These are phyloP conservation scores for Phanerotoma sp. DNA, from an alignment of 2,888 invertebrate genomes.

Conservation along the genomic window DNA sequence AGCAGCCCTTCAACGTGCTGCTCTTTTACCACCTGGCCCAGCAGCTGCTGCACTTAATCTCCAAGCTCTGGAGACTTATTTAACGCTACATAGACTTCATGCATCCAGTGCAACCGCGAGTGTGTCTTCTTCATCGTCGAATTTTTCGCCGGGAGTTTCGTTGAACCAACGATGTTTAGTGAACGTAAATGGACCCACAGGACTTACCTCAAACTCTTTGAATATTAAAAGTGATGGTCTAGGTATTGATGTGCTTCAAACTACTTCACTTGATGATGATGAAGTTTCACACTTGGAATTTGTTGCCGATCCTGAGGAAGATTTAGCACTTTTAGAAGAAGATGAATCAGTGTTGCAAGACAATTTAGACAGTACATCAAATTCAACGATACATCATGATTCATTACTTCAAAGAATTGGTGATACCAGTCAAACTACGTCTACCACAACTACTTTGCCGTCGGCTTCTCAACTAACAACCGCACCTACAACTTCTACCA, in stretches of 20 bases:
- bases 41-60: conserved; percentile 83
- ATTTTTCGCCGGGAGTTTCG: not conserved
- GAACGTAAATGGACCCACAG: not conserved
- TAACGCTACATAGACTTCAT: conserved; percentile 78
- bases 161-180: conserved; percentile 10
- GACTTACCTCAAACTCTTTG: conserved; percentile 26
- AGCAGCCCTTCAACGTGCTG: conserved; percentile 81
- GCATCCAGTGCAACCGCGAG: conserved; percentile 64
- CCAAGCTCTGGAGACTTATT: conserved; percentile 83
- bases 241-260: conserved; percentile 28
- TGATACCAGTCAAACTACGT: conserved; percentile 33
- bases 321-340: conserved; percentile 72
- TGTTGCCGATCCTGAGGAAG: conserved; percentile 63
- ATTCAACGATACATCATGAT: conserved; percentile 40
- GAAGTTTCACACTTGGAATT: conserved; percentile 47
- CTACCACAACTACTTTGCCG: conserved; percentile 20
- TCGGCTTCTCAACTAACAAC: conserved; percentile 28
- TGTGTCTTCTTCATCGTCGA: conserved; percentile 52
- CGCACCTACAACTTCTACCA: conserved; percentile 31
- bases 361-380: conserved; percentile 59
- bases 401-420: conserved; percentile 48
- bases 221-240: conserved; percentile 30
- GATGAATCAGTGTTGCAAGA: conserved; percentile 66
- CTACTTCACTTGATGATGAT: conserved; percentile 38
- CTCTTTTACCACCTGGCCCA: conserved; percentile 77